Evolutionary conservation across 2,113 vertebrate genomes (phyloP).

Genomic region (Arizona elegans): DNA sequence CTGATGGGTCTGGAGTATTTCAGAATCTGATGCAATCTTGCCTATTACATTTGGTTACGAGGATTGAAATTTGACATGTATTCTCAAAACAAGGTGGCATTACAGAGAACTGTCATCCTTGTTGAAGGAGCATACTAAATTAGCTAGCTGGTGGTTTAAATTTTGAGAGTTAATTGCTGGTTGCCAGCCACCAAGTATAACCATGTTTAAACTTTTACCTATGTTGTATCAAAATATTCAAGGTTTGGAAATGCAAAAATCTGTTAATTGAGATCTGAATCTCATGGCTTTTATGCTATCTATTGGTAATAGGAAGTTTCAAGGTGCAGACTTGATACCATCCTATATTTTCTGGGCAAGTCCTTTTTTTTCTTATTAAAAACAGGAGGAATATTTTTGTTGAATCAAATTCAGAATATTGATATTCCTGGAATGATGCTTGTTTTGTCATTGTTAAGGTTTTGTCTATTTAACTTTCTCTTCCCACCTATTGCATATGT

Average conservation of each 20-base stretch:
- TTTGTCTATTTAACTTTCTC: neutral
- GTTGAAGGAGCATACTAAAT: neutral
- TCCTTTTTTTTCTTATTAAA: neutral
- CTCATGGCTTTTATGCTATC: neutral
- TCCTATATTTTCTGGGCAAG: neutral
- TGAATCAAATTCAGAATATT: neutral
- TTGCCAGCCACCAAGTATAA: neutral
- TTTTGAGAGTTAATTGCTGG: neutral
- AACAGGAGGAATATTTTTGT: neutral
- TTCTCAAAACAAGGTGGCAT: neutral
- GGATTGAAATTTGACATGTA: neutral
- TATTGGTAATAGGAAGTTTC: neutral
- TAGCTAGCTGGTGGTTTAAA: neutral
- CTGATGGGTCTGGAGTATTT: conserved; percentile 30
- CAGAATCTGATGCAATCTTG: conserved; percentile 18
- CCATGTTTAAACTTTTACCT: neutral
- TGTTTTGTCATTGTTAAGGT: neutral
- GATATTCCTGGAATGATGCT: neutral
- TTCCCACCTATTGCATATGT: neutral
- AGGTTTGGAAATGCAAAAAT: neutral
- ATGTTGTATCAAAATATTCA: neutral
- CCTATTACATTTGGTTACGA: conserved; percentile 21
- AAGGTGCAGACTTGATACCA: neutral
- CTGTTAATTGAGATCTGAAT: neutral
- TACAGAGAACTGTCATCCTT: neutral